Conservation (phyloP, 2,113 vertebrate genomes). For the Neogale vison region DNA sequence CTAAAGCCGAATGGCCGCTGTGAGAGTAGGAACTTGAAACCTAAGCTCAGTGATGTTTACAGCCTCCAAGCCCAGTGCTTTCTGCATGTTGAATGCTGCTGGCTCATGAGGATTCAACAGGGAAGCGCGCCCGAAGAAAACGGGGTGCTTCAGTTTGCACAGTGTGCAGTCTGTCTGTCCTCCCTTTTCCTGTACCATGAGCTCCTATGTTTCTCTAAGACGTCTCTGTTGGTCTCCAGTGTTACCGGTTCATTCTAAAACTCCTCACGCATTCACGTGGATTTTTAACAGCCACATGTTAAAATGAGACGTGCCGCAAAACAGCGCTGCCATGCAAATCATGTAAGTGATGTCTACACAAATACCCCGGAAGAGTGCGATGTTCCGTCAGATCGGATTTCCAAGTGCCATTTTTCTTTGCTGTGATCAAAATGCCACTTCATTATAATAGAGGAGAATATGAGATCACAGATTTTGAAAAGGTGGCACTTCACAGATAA, state of each 20-base stretch:
- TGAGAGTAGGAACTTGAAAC: neutral
- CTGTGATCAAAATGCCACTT: neutral
- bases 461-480: neutral
- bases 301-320: neutral
- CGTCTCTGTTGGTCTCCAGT: neutral
- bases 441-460: rapidly evolving
- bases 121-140: neutral
- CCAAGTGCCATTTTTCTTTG: neutral
- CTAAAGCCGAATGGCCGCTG: neutral
- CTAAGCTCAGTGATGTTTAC: rapidly evolving
- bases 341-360: neutral
- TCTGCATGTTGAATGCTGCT: neutral
- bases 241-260: neutral
- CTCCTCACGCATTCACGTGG: neutral
- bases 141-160: too few species aligned
- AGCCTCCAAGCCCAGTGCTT: neutral
- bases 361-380: neutral
- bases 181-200: neutral
- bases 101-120: neutral
- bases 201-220: neutral
- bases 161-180: neutral
- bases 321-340: neutral
- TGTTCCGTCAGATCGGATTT: neutral
- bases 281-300: neutral
- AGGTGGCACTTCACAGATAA: neutral